These are phyloP conservation scores for Polyommatus iphigenia DNA, from an alignment of 2,888 invertebrate species.

Conservation along the genomic window DNA sequence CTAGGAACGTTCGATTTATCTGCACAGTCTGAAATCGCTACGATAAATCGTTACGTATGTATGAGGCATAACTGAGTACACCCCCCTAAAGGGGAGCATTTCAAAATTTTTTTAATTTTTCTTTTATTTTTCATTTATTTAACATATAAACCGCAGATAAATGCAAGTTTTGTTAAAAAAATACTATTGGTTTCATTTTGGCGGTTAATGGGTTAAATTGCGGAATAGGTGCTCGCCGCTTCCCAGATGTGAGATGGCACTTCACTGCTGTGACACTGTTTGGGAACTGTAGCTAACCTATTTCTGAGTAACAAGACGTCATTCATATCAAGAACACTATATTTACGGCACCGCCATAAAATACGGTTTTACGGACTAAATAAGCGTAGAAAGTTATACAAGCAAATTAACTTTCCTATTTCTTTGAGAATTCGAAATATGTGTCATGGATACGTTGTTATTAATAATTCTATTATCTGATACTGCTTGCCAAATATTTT, in stretches of 20 bases:
- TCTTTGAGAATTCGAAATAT: not conserved
- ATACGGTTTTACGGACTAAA: not conserved
- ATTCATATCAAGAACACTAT: conserved; percentile 10
- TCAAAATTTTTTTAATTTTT: not conserved
- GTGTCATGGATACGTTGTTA: not conserved
- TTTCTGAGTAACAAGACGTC: conserved; percentile 11
- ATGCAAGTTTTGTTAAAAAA: too few species aligned
- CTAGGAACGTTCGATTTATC: too few species aligned
- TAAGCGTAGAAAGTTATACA: not conserved
- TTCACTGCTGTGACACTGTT: conserved; percentile 30
- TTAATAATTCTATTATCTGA: not conserved
- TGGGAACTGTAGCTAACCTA: conserved; percentile 3
- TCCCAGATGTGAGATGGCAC: conserved; percentile 36
- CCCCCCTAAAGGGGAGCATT: too few species aligned
- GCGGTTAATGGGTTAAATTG: not conserved
- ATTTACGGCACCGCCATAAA: conserved; percentile 1
- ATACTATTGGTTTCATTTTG: too few species aligned
- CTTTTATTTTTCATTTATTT: not conserved
- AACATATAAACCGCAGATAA: too few species aligned
- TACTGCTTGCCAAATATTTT: not conserved
- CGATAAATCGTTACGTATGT: too few species aligned
- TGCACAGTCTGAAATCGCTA: too few species aligned
- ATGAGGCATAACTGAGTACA: too few species aligned
- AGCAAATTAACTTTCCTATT: not conserved
- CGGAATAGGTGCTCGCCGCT: not conserved